Base-by-base conservation (phyloP, 2,113 vertebrate genomes). In the Petrocephalus microphthalmus region DNA sequence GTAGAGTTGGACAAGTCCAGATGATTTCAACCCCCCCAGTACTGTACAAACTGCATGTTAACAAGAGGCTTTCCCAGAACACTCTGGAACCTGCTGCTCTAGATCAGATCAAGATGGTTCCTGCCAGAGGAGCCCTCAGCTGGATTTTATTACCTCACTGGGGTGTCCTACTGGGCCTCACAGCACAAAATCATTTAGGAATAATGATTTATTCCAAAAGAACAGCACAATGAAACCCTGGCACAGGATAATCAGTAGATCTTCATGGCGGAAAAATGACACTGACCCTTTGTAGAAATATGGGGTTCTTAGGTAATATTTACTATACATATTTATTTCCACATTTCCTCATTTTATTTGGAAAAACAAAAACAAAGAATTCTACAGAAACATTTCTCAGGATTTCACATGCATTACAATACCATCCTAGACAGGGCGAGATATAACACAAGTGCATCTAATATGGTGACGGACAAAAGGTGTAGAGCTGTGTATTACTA, bases 81-180 rank as follows among this genome's bases (percentile, higher is more conserved):
- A 89, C 88, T 89, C 87, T 42, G 86, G 86, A 87, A 88, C 91
- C 87, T 89, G 89, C 83, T 88, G 37, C 25, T 47, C 49, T 88
- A 88, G 90, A 94, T 94, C 64, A 90, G 89, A 93, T 92, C 93
- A 94, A 93, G 94, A 93, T 94, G 92, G 93, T 91, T 90, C 90
- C 87, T 88, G 90, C 89, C 87, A 90, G 89, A 88, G 86, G 89
- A 56, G n/a, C 85, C 89, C 88, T 91, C 93, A 93, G 93, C 93
- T 94, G 94, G 84, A 93, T 87, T 74, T 33, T 42, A 94, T 95
- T 94, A 93, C 71, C 84, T 88, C 89, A 88, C 91, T 86, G 89
- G 92, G 91, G 91, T 92, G 91, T 92, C 92, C 91, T 91, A 86
- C 89, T 47, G 88, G 88, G 89, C 78, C 89, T 89, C 22, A 49